Conservation (phyloP, 35 echinoderm and acorn worm genomes). For the Apostichopus parvimensis region DNA sequence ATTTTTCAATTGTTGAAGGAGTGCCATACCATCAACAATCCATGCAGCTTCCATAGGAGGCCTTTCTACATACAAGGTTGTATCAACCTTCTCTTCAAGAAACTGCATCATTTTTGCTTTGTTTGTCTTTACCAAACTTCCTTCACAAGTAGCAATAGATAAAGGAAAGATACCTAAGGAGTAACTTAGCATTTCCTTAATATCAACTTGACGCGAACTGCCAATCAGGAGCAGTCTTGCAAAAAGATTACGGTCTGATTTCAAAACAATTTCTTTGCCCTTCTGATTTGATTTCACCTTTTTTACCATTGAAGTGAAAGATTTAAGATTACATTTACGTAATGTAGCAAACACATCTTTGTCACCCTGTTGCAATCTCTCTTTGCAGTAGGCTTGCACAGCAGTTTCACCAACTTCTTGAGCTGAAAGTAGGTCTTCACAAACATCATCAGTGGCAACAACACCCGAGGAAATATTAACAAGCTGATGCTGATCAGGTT, state of each 20-base stretch:
- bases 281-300: conserved; percentile 7
- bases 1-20: conserved; percentile 42
- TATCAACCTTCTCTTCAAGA: conserved; percentile 37
- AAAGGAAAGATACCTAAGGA: background rate
- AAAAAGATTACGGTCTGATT: conserved; percentile 38
- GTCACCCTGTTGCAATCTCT: background rate
- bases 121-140: conserved; percentile 31
- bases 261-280: conserved; percentile 20
- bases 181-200: conserved; percentile 7
- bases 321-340: background rate
- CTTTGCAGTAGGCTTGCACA: background rate
- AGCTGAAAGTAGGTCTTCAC: conserved; percentile 24
- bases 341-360: conserved; percentile 35
- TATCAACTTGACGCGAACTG: conserved; percentile 6
- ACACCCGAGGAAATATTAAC: no score
- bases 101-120: conserved; percentile 45
- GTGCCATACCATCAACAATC: conserved; percentile 44
- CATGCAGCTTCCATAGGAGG: conserved; percentile 7
- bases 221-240: conserved; percentile 15
- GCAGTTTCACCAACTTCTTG: background rate
- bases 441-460: conserved; percentile 25
- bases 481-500: conserved; percentile 4
- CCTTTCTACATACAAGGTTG: conserved; percentile 2
- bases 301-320: background rate
- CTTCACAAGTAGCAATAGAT: conserved; percentile 26